A percentile compares a stretch with the other conserved stretches of the same genome.
phyloP scores from a whole-genome alignment of 2,113 vertebrate species.

The Nanger granti region DNA sequence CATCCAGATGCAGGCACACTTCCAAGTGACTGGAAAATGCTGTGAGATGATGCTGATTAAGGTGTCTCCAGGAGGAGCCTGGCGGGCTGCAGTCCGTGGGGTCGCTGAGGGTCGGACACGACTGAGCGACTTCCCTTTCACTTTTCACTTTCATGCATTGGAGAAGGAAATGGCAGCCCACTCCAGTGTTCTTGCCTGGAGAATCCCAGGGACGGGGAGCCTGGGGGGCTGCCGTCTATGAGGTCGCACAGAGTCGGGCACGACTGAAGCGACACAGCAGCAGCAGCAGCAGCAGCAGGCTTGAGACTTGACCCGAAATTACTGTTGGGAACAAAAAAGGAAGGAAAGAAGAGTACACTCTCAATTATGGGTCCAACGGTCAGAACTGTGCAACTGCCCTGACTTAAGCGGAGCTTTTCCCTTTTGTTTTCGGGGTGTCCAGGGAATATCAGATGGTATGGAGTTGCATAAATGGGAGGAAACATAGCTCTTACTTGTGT shows the following conservation, averaged over 20 bases:
- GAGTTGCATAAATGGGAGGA: not conserved
- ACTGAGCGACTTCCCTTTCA: too few species aligned
- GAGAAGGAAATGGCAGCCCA: too few species aligned
- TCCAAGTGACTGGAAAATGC: not conserved
- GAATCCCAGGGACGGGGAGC: too few species aligned
- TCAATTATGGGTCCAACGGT: not conserved
- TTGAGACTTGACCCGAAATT: not conserved
- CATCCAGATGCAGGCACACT: not conserved
- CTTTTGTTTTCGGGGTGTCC: not conserved
- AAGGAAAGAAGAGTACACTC: not conserved
- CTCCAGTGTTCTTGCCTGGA: too few species aligned
- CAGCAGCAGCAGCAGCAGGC: not conserved
- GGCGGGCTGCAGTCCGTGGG: too few species aligned
- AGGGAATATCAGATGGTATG: not conserved
- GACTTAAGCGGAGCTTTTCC: not conserved
- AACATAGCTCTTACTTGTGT: not conserved
- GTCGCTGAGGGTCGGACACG: too few species aligned
- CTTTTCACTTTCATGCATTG: too few species aligned
- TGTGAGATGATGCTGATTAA: not conserved
- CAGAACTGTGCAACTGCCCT: not conserved
- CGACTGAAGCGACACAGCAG: too few species aligned
- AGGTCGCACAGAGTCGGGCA: too few species aligned
- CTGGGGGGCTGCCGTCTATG: too few species aligned
- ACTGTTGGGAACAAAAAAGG: not conserved
- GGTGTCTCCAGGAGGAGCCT: not conserved